These are phyloP conservation scores for Oryzias woworae DNA, from an alignment of 2,113 vertebrate genomes.

Conservation along the genomic window DNA sequence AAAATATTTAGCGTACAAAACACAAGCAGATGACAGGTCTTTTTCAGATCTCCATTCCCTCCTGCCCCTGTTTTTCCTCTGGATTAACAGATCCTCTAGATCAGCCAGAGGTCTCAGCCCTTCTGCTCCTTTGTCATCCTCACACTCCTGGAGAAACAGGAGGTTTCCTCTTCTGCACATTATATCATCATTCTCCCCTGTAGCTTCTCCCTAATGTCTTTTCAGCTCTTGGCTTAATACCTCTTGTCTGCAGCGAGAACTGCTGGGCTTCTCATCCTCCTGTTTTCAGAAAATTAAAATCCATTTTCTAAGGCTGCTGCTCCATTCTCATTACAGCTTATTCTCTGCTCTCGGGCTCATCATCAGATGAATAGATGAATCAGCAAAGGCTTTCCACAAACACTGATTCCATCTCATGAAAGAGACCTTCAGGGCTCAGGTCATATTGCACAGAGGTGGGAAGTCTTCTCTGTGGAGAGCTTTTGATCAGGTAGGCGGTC, in stretches of 20 bases:
- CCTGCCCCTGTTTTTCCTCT: neutral
- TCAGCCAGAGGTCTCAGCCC: conserved; percentile 16
- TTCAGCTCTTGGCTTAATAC: conserved; percentile 40
- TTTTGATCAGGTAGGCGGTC: neutral
- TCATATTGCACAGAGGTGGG: conserved; percentile 1
- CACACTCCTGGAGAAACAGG: conserved; percentile 13
- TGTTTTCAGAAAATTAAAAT: conserved; percentile 58
- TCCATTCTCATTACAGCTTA: conserved; percentile 42
- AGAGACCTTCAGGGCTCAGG: conserved; percentile 15
- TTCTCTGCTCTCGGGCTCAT: conserved; percentile 30
- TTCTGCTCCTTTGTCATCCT: conserved; percentile 7
- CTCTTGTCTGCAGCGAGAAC: conserved; percentile 12
- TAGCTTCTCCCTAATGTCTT: conserved; percentile 43
- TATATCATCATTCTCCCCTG: conserved; percentile 25
- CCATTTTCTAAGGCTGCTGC: conserved; percentile 35
- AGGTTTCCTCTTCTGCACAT: conserved; percentile 8
- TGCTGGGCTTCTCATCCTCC: conserved; percentile 8
- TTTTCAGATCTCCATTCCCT: neutral
- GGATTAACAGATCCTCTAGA: conserved; percentile 1
- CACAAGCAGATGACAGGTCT: neutral
- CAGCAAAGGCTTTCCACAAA: conserved; percentile 40
- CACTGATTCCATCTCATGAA: conserved; percentile 30
- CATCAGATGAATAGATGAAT: conserved; percentile 35
- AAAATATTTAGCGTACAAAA: too few relatives aligned
- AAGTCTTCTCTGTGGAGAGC: too few relatives aligned